Evolutionary conservation across 2,113 vertebrate species (phyloP), one percentile per base, ranked within the genome.

Genomic region (Merops nubicus): DNA sequence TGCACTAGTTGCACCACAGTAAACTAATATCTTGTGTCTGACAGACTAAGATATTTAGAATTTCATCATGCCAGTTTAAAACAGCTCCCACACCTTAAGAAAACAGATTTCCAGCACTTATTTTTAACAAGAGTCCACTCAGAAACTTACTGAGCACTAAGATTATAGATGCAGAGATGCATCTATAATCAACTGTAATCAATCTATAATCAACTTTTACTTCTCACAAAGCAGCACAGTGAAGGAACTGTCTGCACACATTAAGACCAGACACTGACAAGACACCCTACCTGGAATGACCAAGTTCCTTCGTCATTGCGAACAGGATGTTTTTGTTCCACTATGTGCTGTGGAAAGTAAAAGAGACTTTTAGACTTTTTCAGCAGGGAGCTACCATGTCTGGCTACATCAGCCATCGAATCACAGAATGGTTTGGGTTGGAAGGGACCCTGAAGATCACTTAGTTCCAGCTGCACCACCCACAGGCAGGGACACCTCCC

Each of bases 231-330:
- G 50, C 2, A 68, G 17, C 17, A n/a, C 38, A 86, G 21, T 14
- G 63, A 65, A 92, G 29, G 34, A 83, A 63, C 4, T 51, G 38
- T 17, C 40, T 16, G 17, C 40, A 77, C 9, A 31, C 43, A 62
- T 70, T 15, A 43, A 20, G 40, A 45, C 38, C 5, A 59, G 53
- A 40, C 33, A 72, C 8, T 15, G 59, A 78, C 47, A 78, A 78
- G 29, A 84, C 54, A 26, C 23, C 96, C 20, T 95, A 99, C 98
- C 98, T 98, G 95, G 93, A 99, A 99, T 2, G 98, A 98, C 51
- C 98, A 96, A 7, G 77, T 70, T 33, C 86, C 87, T 36, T 40
- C n/a, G 5, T 96, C 97, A 9, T 38, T 88, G 80, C 26, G 97
- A 89, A 99, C 59, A 64, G 93, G 94, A 91, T 98, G 97, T 10